A percentile compares a stretch with the other conserved stretches of the same genome.
phyloP scores from a whole-genome alignment of 1,140 invertebrate genomes.

The Drosophila ercepeae region DNA sequence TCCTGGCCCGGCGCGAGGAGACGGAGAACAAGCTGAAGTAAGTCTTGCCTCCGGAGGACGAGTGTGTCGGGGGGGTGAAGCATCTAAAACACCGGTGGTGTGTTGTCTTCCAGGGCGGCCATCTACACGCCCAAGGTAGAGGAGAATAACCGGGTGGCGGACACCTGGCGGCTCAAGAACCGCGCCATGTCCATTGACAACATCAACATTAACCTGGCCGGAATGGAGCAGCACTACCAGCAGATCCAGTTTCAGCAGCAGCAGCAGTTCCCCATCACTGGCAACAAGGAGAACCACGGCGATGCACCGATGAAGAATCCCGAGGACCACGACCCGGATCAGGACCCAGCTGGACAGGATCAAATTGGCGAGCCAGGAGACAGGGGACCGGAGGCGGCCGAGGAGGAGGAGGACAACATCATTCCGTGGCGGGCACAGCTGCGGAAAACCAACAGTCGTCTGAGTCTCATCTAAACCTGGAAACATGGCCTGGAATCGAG shows the following conservation, averaged over 20 bases:
- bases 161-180: slow-evolving; percentile 85
- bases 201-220: slow-evolving; percentile 85
- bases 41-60: slow-evolving; percentile 35
- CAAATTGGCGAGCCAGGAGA: slow-evolving; percentile 32
- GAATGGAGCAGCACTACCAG: slow-evolving; percentile 80
- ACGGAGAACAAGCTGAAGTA: slow-evolving; percentile 89
- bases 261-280: slow-evolving; percentile 48
- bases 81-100: slow-evolving; percentile 17
- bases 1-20: slow-evolving; percentile 92
- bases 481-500: not conserved
- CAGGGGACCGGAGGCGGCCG: slow-evolving; percentile 61
- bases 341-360: slow-evolving; percentile 9
- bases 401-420: slow-evolving; percentile 88
- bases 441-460: slow-evolving; percentile 92
- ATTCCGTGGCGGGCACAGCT: slow-evolving; percentile 95
- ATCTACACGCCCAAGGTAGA: slow-evolving; percentile 88
- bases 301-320: slow-evolving; percentile 43
- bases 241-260: slow-evolving; percentile 40
- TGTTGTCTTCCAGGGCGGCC: slow-evolving; percentile 84
- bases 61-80: slow-evolving; percentile 24
- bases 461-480: slow-evolving; percentile 68
- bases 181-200: slow-evolving; percentile 87
- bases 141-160: slow-evolving; percentile 85
- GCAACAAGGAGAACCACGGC: slow-evolving; percentile 82
- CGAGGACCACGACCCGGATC: slow-evolving; percentile 12